phyloP scores from a whole-genome alignment of 2,797 vertebrate genomes.

The Sebastes nivosus region DNA sequence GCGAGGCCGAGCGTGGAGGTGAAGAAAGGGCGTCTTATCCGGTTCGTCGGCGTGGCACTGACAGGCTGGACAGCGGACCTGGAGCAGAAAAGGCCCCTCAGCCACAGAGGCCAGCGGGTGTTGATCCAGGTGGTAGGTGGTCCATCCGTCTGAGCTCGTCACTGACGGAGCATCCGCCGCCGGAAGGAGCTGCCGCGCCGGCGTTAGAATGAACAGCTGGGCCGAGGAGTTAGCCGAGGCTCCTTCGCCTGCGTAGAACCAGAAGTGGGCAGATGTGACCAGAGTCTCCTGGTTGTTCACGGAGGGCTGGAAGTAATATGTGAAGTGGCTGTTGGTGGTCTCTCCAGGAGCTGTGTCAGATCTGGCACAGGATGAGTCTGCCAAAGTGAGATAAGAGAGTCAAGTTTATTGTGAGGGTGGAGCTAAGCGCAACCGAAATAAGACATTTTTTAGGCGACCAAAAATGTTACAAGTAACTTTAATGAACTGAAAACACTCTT shows the following conservation, averaged over 20 bases:
- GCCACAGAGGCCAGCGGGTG: slow-evolving; percentile 71
- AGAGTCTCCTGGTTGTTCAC: slow-evolving; percentile 68
- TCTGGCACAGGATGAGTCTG: slow-evolving; percentile 80
- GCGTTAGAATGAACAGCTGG: slow-evolving; percentile 68
- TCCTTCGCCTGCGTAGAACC: slow-evolving; percentile 85
- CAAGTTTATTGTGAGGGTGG: neutral
- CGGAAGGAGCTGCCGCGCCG: slow-evolving; percentile 59
- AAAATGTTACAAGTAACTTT: too few relatives aligned
- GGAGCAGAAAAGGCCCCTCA: slow-evolving; percentile 81
- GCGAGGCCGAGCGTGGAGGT: slow-evolving; percentile 73
- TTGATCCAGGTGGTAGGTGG: slow-evolving; percentile 78
- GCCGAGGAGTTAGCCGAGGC: slow-evolving; percentile 39
- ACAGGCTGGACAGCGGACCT: slow-evolving; percentile 86
- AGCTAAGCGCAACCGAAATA: too few relatives aligned
- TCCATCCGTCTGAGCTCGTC: slow-evolving; percentile 81
- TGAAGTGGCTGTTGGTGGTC: slow-evolving; percentile 72
- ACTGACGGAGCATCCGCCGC: slow-evolving; percentile 53
- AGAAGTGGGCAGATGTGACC: slow-evolving; percentile 88
- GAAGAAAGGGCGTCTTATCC: slow-evolving; percentile 89
- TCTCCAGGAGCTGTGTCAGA: slow-evolving; percentile 48
- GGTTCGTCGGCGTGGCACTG: slow-evolving; percentile 66
- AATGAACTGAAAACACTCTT: neutral
- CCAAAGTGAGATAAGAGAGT: neutral
- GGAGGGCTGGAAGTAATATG: slow-evolving; percentile 89
- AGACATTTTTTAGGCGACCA: too few relatives aligned